These are phyloP conservation scores for Drosophila diplacantha DNA, from an alignment of 2,888 invertebrate species.

Conservation along the genomic window DNA sequence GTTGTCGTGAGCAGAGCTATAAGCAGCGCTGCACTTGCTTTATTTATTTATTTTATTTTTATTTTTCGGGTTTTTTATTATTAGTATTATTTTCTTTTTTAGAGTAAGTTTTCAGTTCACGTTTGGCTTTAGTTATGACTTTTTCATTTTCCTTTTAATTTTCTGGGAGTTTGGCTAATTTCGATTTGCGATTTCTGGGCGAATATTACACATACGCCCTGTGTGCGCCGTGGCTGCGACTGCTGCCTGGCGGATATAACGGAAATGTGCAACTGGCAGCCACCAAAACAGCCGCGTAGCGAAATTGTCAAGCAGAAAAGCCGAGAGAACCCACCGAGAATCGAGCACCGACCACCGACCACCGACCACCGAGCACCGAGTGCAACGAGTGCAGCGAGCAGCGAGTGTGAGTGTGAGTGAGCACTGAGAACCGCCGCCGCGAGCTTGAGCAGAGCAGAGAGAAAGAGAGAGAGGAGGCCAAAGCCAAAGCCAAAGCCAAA, in stretches of 20 bases:
- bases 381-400: slow-evolving; percentile 10
- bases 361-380: slow-evolving; percentile 12
- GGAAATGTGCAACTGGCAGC: slow-evolving; percentile 71
- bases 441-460: slow-evolving; percentile 3
- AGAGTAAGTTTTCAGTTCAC: neutral
- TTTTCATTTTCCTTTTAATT: slow-evolving; percentile 6
- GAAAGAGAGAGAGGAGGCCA: slow-evolving; percentile 5
- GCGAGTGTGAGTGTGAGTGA: slow-evolving; percentile 3
- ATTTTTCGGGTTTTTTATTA: neutral
- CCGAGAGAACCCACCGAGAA: slow-evolving; percentile 38
- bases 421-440: slow-evolving; percentile 16
- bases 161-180: neutral
- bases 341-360: slow-evolving; percentile 7
- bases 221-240: slow-evolving; percentile 44
- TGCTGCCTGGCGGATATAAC: slow-evolving; percentile 65
- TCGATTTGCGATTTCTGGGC: slow-evolving; percentile 6
- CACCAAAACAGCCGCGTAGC: slow-evolving; percentile 52
- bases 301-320: slow-evolving; percentile 57
- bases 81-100: neutral
- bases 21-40: slow-evolving; percentile 42
- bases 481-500: slow-evolving; percentile 4
- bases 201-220: slow-evolving; percentile 45
- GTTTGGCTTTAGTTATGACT: slow-evolving; percentile 14
- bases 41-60: slow-evolving; percentile 2
- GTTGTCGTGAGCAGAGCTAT: slow-evolving; percentile 50